Conservation (phyloP, 2,113 vertebrate species). For the Calidris pygmaea region DNA sequence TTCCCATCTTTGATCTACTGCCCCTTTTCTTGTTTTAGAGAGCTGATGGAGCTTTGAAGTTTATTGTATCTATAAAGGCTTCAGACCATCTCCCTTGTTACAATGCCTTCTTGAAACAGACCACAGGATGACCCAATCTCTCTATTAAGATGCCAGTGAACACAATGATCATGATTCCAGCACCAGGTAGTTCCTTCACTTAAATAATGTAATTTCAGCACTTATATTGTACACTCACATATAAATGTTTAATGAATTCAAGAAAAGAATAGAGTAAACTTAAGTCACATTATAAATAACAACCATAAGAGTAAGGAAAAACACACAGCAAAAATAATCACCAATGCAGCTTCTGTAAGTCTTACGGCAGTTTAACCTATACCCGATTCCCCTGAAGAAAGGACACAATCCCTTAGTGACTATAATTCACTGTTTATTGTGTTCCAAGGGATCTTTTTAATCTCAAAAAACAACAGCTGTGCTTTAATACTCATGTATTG, state of each 20-base stretch:
- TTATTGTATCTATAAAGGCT: background rate
- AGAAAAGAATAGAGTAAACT: background rate
- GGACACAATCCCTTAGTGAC: background rate
- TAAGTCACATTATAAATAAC: background rate
- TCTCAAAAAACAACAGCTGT: background rate
- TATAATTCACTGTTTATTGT: background rate
- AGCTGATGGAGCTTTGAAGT: background rate
- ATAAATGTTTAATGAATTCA: background rate
- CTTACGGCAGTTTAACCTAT: background rate
- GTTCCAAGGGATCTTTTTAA: background rate
- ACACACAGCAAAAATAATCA: background rate
- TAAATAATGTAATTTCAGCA: background rate
- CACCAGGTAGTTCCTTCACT: background rate
- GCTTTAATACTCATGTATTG: background rate
- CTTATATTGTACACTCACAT: rapidly evolving
- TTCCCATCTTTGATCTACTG: background rate
- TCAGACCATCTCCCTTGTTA: background rate
- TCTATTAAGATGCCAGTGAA: background rate
- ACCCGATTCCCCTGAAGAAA: background rate
- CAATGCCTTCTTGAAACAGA: background rate
- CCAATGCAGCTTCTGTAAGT: background rate
- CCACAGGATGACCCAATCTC: background rate
- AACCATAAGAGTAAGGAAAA: background rate
- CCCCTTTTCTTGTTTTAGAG: background rate
- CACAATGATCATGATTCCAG: background rate